Base-by-base conservation (phyloP, 2,888 invertebrate genomes). In the Coleophora deauratella region DNA sequence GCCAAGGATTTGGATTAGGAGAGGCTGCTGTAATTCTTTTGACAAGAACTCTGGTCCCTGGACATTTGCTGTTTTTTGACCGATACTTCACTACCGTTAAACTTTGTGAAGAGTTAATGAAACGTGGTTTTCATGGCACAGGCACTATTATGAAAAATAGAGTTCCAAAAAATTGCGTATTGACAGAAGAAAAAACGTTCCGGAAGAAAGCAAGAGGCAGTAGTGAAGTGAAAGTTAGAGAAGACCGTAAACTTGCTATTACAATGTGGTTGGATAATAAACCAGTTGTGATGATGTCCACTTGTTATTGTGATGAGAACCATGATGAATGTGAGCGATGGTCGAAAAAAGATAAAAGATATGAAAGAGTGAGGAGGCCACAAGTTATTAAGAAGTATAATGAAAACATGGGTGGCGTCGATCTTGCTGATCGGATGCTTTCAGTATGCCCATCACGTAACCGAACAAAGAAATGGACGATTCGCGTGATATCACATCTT, bases 21-120 rank as follows among this genome's bases (percentile, higher is more conserved):
- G 46, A 45, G 37, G 38, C 38, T 27, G 49, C 47, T 10, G 50
- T 49, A n/a, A 31, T 53, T 7, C 27, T 11, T 27, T 33, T 50
- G 11, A 42, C 50, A 9, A 32, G 40, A 9, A 34, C 43, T 11
- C 31, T 54, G 9, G 44, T 40, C 7, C 46, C 51, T 11, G 50
- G 51, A 8, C 50, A 53, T 44, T 30, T 35, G 7, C 6, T 51
- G 9, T 53, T 45, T 36, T 51, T 41, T 35, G 50, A 50, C 27
- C 40, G 50, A 15, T 49, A 42, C 40, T 54, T 54, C 28, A 49
- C 51, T 9, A 34, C 41, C 1, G 33, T 32, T 10, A 46, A 42
- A 27, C 36, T 49, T 9, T 12, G 32, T 15, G 42, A 41, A 1
- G 40, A 38, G 27, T 35, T 49, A 8, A 6, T 33, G 28, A 30